Conservation (phyloP, 2,113 vertebrate species). For the Apodemus speciosus region DNA sequence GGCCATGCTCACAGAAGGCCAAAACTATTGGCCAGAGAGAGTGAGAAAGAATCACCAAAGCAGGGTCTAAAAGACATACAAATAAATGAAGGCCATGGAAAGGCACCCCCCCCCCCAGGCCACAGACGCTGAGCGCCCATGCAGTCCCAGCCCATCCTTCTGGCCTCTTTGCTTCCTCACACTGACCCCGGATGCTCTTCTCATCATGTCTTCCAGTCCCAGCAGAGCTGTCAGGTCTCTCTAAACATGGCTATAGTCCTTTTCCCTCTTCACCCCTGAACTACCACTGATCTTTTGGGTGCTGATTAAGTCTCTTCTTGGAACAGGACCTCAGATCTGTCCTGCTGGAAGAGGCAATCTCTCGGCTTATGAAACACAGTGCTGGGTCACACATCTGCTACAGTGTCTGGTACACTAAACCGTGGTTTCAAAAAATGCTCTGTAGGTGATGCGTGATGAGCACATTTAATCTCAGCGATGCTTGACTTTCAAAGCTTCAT, state of each 20-base stretch:
- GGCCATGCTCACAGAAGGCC: neutral
- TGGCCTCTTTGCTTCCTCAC: neutral
- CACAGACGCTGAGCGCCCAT: too few species aligned
- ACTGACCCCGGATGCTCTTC: neutral
- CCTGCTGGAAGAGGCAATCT: neutral
- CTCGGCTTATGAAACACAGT: too few species aligned
- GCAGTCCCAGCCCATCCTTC: neutral
- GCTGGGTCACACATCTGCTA: neutral
- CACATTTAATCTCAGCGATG: neutral
- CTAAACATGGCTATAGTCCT: neutral
- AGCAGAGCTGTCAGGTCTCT: too few species aligned
- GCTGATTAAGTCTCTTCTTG: neutral
- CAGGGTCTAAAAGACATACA: neutral
- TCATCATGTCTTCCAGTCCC: neutral
- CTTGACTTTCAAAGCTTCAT: neutral
- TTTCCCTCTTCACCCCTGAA: neutral
- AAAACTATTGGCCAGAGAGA: neutral
- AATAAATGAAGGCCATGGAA: neutral
- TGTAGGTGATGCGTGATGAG: neutral
- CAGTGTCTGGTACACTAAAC: accelerated
- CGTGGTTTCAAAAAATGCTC: neutral
- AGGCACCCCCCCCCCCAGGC: too few species aligned
- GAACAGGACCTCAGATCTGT: neutral
- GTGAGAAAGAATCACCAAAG: neutral
- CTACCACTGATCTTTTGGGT: neutral